Percentiles rank a stretch among this genome's conserved stretches.
phyloP scores from a whole-genome alignment of 2,888 invertebrate species.

The Eledone cirrhosa region DNA sequence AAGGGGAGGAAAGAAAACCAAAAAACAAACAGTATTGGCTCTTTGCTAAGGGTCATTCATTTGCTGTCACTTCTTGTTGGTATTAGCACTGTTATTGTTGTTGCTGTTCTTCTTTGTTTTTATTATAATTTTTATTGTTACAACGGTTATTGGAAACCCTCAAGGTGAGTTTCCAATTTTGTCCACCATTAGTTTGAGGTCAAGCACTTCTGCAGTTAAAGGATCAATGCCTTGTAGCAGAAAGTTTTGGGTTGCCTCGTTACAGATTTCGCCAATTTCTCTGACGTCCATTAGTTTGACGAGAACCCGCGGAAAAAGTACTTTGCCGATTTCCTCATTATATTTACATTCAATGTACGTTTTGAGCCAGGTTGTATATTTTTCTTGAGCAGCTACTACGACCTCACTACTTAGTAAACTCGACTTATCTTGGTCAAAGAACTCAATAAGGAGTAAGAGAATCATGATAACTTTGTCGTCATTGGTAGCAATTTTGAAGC shows the following conservation, averaged over 20 bases:
- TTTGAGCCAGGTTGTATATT: conserved; percentile 83
- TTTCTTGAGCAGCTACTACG: conserved; percentile 65
- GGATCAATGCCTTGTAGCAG: conserved; percentile 44
- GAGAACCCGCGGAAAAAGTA: conserved; percentile 65
- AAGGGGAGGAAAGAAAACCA: no score
- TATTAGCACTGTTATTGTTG: no score
- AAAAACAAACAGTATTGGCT: no score
- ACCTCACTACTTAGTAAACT: conserved; percentile 56
- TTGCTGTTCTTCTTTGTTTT: no score
- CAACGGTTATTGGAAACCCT: no score
- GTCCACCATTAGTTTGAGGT: conserved; percentile 35
- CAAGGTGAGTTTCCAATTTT: no score
- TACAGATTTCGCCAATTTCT: conserved; percentile 55
- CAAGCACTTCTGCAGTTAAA: conserved; percentile 58
- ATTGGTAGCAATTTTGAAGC: conserved; percentile 63
- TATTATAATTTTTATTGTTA: no score
- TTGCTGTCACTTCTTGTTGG: no score
- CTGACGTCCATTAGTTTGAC: conserved; percentile 67
- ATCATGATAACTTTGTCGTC: conserved; percentile 66
- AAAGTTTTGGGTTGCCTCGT: conserved; percentile 22
- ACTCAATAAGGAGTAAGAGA: conserved; percentile 66
- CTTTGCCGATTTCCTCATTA: conserved; percentile 82
- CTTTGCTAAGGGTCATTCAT: no score
- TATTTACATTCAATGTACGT: conserved; percentile 80
- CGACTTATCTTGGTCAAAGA: conserved; percentile 67